Conservation (phyloP, 2,113 vertebrate genomes). For the Dipodomys stephensi region DNA sequence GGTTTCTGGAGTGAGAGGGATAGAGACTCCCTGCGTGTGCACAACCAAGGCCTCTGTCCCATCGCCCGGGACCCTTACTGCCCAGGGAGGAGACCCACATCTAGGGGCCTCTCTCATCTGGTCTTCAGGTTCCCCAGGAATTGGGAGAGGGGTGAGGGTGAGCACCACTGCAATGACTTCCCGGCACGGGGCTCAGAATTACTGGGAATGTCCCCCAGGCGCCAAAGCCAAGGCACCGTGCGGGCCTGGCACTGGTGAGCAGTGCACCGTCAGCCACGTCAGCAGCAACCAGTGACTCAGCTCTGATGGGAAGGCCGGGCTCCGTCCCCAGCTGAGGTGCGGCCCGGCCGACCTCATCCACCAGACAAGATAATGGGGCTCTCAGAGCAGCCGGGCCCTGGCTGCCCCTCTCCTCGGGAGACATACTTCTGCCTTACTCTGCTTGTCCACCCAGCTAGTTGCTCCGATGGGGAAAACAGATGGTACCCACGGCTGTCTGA, state of each 20-base stretch:
- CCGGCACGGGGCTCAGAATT: not conserved
- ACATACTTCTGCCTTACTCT: not conserved
- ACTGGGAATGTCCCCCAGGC: not conserved
- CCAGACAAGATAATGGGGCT: not conserved
- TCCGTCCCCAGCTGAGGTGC: no score
- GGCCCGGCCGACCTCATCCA: not conserved
- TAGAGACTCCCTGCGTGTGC: not conserved
- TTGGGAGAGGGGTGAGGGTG: not conserved
- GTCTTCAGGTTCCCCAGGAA: no score
- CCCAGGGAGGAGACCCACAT: no score
- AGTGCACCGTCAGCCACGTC: not conserved
- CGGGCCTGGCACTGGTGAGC: not conserved
- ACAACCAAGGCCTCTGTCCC: not conserved
- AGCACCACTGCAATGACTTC: not conserved
- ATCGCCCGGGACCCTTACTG: not conserved
- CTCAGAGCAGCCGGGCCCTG: not conserved
- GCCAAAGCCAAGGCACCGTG: not conserved
- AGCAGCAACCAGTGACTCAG: constrained; percentile 60
- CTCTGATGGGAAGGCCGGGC: constrained; percentile 12
- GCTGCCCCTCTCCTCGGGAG: not conserved
- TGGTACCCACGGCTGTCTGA: not conserved
- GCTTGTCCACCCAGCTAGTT: not conserved
- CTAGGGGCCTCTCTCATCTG: no score
- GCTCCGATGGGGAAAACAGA: not conserved
- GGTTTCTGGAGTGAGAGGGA: not conserved